Conservation (phyloP, 2,113 vertebrate genomes). For the Collichthys lucidus region DNA sequence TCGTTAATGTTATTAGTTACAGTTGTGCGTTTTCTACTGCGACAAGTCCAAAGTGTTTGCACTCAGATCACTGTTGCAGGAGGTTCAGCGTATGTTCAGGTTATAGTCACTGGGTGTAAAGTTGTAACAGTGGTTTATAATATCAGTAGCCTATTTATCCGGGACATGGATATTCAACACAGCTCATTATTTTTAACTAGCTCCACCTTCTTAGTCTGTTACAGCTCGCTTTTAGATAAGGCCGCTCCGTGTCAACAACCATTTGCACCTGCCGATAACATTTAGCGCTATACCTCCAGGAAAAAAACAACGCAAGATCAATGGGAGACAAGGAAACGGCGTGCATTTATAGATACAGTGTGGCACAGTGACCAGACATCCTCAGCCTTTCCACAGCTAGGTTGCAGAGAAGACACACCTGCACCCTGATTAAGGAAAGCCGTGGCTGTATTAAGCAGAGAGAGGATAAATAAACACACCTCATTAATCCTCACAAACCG, state of each 20-base stretch:
- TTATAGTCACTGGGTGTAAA: no score
- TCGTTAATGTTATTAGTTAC: neutral
- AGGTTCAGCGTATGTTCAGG: neutral
- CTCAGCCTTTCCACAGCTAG: conserved; percentile 27
- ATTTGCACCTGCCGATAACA: conserved; percentile 15
- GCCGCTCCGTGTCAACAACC: conserved; percentile 17
- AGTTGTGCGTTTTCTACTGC: neutral
- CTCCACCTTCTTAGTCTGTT: neutral
- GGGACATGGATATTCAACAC: neutral
- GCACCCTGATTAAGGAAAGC: conserved; percentile 49
- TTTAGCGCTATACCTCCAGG: neutral
- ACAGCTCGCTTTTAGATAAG: conserved; percentile 16
- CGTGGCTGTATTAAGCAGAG: neutral
- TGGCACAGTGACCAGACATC: neutral
- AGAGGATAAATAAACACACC: conserved; percentile 53
- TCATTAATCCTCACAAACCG: conserved; percentile 62
- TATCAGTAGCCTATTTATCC: neutral
- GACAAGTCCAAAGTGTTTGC: neutral
- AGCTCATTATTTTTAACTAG: conserved; percentile 57
- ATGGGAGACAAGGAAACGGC: neutral
- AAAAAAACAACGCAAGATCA: neutral
- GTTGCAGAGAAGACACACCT: conserved; percentile 40
- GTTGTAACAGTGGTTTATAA: neutral
- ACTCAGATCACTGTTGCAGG: neutral
- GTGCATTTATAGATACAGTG: conserved; percentile 18